Evolutionary conservation across 1,140 invertebrate species (phyloP), one percentile per base, ranked within the genome.

Genomic region (Panagrolaimus sp.): DNA sequence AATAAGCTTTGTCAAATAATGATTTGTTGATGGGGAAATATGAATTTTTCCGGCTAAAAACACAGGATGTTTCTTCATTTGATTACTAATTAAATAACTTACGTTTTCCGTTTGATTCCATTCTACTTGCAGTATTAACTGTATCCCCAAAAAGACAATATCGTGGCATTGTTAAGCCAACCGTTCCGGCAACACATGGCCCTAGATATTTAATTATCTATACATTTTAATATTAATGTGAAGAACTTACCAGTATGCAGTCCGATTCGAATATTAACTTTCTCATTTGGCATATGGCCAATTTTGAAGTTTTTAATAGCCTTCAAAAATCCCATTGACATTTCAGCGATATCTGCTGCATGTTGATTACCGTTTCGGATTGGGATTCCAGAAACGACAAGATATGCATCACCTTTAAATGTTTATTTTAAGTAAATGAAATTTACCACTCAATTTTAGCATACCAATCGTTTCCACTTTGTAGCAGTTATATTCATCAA

Each of bases 131-230:
- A 9, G 85, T 87, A 73, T 87, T 87, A 57, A 87, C 85, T 1
- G 85, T 86, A 69, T 87, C 87, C 2, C 87, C 88, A 74, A 89
- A 89, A 11, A 89, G 83, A 74, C 88, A 89, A 84, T 92, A 93
- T 46, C 91, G 84, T 1, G 91, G 91, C 91, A 92, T 92, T 14
- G 90, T 92, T 23, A 91, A 84, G 2, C 91, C 91, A 1, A 92
- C 91, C 0, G 92, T 91, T 11, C 89, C 91, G 13, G 91, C 90
- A 83, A 90, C 91, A 72, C 89, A 90, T 0, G 89, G 88, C 38
- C 89, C 89, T 88, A 20, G 7, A 38, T 4, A 7, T 4, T 38
- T 4, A 38, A 38, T 38, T 4, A 38, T 38, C 2, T 38, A 13
- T 5, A 14, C n/a, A 38, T 7, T 38, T 38, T 4, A 38, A 38